phyloP scores from a whole-genome alignment of 2,113 vertebrate genomes.

The Muntiacus muntjak region DNA sequence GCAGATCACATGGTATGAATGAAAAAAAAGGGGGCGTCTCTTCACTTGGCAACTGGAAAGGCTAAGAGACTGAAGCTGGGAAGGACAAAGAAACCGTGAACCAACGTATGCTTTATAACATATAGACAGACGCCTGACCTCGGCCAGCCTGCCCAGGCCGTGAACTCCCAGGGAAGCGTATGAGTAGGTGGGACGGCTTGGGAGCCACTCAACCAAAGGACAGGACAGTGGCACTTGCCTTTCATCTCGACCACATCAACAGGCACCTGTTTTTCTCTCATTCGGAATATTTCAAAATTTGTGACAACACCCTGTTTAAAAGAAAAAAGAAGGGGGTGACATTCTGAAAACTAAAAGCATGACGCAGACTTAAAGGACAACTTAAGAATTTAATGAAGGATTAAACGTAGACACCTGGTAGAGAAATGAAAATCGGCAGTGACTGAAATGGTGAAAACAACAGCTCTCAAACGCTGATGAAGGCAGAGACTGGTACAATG shows the following conservation, averaged over 20 bases:
- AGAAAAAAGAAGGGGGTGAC: not conserved
- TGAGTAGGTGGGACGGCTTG: accelerated
- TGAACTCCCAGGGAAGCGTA: accelerated
- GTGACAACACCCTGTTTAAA: constrained; percentile 93
- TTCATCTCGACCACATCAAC: constrained; percentile 99
- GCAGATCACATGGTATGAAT: not conserved
- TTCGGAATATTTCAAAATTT: constrained; percentile 99
- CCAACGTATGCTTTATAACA: accelerated
- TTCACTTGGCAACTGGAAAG: not conserved
- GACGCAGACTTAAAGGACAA: not conserved
- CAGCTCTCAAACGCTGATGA: accelerated
- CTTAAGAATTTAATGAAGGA: not conserved
- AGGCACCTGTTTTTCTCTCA: constrained; percentile 98
- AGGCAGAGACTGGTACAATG: accelerated
- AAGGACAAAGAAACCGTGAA: not conserved
- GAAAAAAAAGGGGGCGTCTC: accelerated
- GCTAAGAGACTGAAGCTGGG: not conserved
- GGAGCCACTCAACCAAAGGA: accelerated
- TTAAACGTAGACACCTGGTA: too few relatives aligned
- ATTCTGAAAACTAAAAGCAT: not conserved
- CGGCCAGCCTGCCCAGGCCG: accelerated
- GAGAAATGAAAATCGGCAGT: accelerated
- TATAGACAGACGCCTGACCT: not conserved
- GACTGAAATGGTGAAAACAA: not conserved
- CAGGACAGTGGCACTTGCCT: constrained; percentile 79